Evolutionary conservation across 2,888 invertebrate species (phyloP), one percentile per base, ranked within the genome.

Genomic region (Elmis aenea): DNA sequence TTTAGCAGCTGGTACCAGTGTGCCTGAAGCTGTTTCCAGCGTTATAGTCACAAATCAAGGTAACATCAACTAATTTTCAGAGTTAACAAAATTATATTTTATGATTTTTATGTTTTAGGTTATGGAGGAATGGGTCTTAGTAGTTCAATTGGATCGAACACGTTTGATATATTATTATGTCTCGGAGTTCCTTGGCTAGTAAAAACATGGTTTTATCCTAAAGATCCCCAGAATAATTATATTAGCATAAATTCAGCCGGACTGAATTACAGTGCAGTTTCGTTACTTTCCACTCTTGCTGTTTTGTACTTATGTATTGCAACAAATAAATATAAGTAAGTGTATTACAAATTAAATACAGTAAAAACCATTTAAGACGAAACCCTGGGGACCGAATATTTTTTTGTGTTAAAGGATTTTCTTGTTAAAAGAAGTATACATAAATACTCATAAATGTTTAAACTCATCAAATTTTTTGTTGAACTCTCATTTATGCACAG

Each of bases 11-110:
- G 90, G 90, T 26, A 89, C 87, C 45, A 87, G 87, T 56, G 77
- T 91, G 0, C 90, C 91, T 0, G 91, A 91, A 70, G 87, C 87
- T 1, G 85, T 90, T 1, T 85, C 89, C 18, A 87, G 87, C 60
- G 78, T 90, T 5, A 77, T 90, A 28, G 89, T 91, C 0, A 82
- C 88, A 2, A 80, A 80, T 55, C 85, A 85, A 75, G 90, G 85
- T 76, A 70, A 60, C 26, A 36, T 23, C 27, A 20, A n/a, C 2
- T 5, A 26, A 2, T 13, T 8, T 2, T 13, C 2, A 15, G 2
- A 26, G 5, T 3, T 15, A 15, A 8, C 1, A 9, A 14, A 4
- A 5, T 3, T 27, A 13, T 26, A 9, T 28, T 36, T 37, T 10
- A 14, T 14, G n/a, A 13, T 41, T 42, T 54, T 32, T 34, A 15